A percentile compares a stretch with the other conserved stretches of the same genome.
phyloP scores from a whole-genome alignment of 2,797 vertebrate genomes.

The Gallirallus australis region DNA sequence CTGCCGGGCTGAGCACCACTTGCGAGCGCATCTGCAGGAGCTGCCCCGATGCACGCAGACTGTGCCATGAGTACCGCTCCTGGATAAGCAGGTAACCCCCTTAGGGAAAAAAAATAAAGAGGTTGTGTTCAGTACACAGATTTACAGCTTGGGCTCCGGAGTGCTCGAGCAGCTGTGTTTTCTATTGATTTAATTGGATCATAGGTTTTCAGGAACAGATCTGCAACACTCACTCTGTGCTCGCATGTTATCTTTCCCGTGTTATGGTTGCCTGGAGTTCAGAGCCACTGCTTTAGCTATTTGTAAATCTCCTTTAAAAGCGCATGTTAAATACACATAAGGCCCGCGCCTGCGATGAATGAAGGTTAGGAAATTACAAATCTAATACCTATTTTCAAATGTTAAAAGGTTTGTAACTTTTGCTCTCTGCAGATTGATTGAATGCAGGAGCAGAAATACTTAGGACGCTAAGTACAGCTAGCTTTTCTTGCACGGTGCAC shows the following conservation, averaged over 20 bases:
- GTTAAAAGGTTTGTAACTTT: conserved; percentile 1
- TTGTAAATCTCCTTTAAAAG: conserved; percentile 13
- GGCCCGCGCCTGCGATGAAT: not conserved
- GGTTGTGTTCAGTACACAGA: not conserved
- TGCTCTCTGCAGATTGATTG: not conserved
- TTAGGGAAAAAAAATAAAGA: rapidly evolving
- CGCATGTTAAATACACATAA: not conserved
- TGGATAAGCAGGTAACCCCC: not conserved
- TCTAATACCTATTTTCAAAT: conserved; percentile 1
- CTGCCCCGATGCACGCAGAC: rapidly evolving
- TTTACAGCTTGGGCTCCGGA: not conserved
- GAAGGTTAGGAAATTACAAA: not conserved
- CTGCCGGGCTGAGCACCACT: not conserved
- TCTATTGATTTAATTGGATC: conserved; percentile 18
- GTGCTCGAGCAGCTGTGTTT: not conserved
- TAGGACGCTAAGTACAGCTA: not conserved
- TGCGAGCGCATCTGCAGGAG: rapidly evolving
- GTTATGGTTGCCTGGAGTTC: not conserved
- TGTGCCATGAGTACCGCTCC: rapidly evolving
- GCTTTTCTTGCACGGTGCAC: not conserved
- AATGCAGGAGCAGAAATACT: not conserved
- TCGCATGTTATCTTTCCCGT: not conserved
- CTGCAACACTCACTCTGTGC: not conserved
- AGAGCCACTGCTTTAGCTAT: not conserved
- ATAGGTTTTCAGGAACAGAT: not conserved